Evolutionary conservation across 2,113 vertebrate species (phyloP).

Genomic region (Patagioenas fasciata): DNA sequence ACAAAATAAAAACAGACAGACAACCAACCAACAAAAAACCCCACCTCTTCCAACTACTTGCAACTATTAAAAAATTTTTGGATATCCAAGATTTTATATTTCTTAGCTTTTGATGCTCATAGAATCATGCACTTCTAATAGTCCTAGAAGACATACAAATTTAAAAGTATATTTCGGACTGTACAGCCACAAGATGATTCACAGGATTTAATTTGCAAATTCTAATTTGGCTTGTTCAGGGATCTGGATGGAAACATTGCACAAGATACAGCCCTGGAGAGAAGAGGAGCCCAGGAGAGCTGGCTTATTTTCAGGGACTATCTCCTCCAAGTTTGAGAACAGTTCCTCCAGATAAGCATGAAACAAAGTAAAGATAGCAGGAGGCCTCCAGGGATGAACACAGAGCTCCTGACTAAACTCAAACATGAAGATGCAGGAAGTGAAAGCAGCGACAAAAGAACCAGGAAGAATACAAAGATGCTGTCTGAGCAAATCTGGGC

Average conservation of each 20-base stretch:
- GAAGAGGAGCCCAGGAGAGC: background rate
- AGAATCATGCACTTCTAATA: background rate
- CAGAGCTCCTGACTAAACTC: background rate
- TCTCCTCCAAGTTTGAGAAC: background rate
- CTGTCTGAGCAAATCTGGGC: background rate
- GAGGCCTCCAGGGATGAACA: background rate
- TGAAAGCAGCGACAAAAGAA: background rate
- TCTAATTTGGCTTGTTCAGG: background rate
- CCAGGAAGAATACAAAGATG: background rate
- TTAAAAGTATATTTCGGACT: background rate
- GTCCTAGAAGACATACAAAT: background rate
- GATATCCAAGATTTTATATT: background rate
- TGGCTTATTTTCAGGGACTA: background rate
- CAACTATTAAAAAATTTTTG: background rate
- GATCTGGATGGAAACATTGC: background rate
- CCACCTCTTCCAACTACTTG: background rate
- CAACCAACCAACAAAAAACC: fast-evolving
- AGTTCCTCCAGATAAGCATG: background rate
- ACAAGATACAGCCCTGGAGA: background rate
- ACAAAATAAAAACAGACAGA: background rate
- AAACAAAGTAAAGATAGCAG: background rate
- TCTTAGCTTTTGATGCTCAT: background rate
- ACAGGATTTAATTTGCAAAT: background rate
- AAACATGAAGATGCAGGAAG: background rate
- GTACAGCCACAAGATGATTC: background rate